These are phyloP conservation scores for Melanotaenia maccullochi DNA, from an alignment of 2,797 vertebrate genomes.

Conservation along the genomic window DNA sequence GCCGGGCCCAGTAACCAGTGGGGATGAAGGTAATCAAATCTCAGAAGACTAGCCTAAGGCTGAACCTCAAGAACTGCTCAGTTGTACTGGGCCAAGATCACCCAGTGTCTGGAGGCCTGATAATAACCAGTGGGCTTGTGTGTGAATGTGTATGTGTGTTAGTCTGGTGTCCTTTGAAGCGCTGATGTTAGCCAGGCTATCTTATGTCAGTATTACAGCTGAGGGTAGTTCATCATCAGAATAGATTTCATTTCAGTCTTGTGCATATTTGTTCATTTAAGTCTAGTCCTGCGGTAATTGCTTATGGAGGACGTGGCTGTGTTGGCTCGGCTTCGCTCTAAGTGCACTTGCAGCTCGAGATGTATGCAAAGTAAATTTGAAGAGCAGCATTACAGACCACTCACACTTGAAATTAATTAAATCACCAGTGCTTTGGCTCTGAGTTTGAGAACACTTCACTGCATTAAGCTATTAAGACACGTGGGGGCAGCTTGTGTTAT, in stretches of 20 bases:
- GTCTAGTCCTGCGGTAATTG: conserved; percentile 62
- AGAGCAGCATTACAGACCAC: conserved; percentile 68
- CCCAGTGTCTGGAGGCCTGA: conserved; percentile 60
- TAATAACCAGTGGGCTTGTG: conserved; percentile 63
- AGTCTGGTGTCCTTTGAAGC: conserved; percentile 68
- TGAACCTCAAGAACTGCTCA: conserved; percentile 76
- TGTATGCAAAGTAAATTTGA: conserved; percentile 76
- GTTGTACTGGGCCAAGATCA: conserved; percentile 52
- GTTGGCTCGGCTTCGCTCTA: conserved; percentile 38
- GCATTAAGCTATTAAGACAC: conserved; percentile 59
- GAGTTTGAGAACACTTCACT: conserved; percentile 45
- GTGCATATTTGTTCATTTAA: conserved; percentile 65
- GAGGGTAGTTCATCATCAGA: conserved; percentile 62
- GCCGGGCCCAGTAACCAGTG: conserved; percentile 79
- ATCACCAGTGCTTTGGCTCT: conserved; percentile 63
- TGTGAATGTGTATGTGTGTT: conserved; percentile 39
- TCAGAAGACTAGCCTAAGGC: conserved; percentile 78
- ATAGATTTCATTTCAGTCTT: conserved; percentile 64
- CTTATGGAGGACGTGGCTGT: conserved; percentile 59
- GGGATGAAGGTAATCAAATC: conserved; percentile 82
- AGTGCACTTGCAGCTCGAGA: conserved; percentile 73
- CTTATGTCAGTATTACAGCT: conserved; percentile 53
- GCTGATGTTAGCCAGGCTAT: conserved; percentile 76
- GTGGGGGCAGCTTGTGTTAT: conserved; percentile 13
- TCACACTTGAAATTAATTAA: conserved; percentile 77